Evolutionary conservation across 1,140 invertebrate genomes (phyloP).

Genomic region (Drosophila simulans): DNA sequence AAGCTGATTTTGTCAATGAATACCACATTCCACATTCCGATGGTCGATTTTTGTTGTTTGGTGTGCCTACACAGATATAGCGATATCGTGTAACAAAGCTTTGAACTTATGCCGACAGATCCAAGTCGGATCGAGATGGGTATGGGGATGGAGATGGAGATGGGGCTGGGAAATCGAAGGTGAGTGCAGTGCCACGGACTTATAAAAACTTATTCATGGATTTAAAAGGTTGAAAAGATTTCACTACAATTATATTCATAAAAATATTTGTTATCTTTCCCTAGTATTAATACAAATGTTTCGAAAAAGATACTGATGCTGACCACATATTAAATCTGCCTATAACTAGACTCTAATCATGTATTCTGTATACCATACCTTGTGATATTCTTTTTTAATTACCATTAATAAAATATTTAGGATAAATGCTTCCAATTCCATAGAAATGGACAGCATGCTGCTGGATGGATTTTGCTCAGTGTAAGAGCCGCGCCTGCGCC

Average conservation of each 20-base stretch:
- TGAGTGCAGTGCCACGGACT: conserved; percentile 18
- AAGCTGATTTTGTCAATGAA: conserved; percentile 85
- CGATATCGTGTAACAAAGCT: conserved; percentile 72
- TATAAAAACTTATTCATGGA: too few relatives aligned
- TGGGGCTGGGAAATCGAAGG: conserved; percentile 18
- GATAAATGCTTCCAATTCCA: too few relatives aligned
- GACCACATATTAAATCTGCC: too few relatives aligned
- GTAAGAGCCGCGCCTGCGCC: conserved; percentile 25
- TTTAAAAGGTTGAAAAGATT: too few relatives aligned
- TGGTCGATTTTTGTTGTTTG: conserved; percentile 52
- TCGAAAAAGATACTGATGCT: too few relatives aligned
- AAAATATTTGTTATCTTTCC: too few relatives aligned
- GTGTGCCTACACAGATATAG: conserved; percentile 45
- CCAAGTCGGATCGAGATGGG: conserved; percentile 1
- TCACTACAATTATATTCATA: too few relatives aligned
- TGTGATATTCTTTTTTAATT: too few relatives aligned
- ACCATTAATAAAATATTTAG: too few relatives aligned
- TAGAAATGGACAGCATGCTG: too few relatives aligned
- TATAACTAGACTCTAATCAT: not conserved
- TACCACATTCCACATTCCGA: conserved; percentile 82
- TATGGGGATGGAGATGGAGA: not conserved
- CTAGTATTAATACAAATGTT: too few relatives aligned
- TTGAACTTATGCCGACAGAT: conserved; percentile 75
- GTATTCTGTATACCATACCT: too few relatives aligned
- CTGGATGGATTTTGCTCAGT: not conserved